Conservation (phyloP, 2,113 vertebrate genomes). For the Egretta garzetta region DNA sequence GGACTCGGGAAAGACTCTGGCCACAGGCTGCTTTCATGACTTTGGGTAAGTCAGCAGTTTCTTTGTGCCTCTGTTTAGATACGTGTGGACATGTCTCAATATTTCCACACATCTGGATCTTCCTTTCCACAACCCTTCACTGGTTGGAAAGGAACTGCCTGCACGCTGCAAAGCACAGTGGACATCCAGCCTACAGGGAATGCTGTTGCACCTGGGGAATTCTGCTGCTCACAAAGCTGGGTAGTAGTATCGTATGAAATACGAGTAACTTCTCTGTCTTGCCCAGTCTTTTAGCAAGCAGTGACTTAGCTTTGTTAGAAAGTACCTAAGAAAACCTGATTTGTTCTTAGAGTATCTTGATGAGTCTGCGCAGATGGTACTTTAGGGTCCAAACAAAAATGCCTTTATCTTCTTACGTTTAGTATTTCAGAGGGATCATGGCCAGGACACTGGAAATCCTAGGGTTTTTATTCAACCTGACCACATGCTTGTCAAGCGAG, state of each 20-base stretch:
- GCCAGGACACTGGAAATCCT: neutral
- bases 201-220: neutral
- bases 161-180: neutral
- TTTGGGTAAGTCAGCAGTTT: neutral
- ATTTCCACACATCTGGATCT: neutral
- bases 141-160: neutral
- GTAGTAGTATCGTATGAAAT: neutral
- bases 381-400: neutral
- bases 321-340: neutral
- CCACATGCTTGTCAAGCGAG: neutral
- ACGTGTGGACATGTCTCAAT: accelerated
- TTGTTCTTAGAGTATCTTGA: neutral
- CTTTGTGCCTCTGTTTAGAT: neutral
- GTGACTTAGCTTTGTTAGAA: neutral
- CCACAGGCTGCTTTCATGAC: neutral
- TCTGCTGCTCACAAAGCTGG: neutral
- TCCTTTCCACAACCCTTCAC: accelerated
- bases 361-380: neutral
- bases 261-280: neutral
- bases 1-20: accelerated
- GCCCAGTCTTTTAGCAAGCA: neutral
- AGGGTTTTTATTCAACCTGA: neutral
- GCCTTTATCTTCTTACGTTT: neutral
- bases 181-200: neutral
- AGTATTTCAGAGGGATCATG: neutral